These are phyloP conservation scores for Masnerella sp. DNA, from an alignment of 2,888 invertebrate genomes.

Conservation along the genomic window DNA sequence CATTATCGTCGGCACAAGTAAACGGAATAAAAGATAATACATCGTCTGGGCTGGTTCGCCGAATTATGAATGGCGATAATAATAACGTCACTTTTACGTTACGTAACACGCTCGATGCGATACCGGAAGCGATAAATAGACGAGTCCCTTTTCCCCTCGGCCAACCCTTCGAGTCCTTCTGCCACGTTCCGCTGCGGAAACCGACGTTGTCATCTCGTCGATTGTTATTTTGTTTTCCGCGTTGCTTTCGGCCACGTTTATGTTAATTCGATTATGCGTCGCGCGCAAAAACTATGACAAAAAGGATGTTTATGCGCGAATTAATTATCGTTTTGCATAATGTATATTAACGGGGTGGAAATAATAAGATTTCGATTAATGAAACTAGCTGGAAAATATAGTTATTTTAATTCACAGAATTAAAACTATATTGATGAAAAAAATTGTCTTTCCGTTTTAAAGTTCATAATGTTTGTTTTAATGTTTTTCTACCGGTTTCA, in stretches of 20 bases:
- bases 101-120: constrained; percentile 42
- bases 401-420: too few species aligned
- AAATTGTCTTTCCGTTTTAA: too few species aligned
- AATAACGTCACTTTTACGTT: constrained; percentile 39
- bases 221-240: constrained; percentile 29
- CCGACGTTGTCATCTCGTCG: constrained; percentile 35
- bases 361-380: too few species aligned
- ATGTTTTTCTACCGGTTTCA: too few species aligned
- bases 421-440: too few species aligned
- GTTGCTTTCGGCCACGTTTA: not conserved
- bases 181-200: constrained; percentile 21
- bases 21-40: constrained; percentile 49
- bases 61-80: constrained; percentile 42
- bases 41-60: constrained; percentile 16
- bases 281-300: too few species aligned
- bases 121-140: constrained; percentile 48
- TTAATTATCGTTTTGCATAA: too few species aligned
- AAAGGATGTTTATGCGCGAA: too few species aligned
- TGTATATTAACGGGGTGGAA: too few species aligned
- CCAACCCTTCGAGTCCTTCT: not conserved
- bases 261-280: too few species aligned
- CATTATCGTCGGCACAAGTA: constrained; percentile 29
- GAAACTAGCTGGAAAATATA: too few species aligned
- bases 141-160: not conserved
- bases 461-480: too few species aligned